These are phyloP conservation scores for Drosophila busckii DNA, from an alignment of 1,140 invertebrate species.

Conservation along the genomic window DNA sequence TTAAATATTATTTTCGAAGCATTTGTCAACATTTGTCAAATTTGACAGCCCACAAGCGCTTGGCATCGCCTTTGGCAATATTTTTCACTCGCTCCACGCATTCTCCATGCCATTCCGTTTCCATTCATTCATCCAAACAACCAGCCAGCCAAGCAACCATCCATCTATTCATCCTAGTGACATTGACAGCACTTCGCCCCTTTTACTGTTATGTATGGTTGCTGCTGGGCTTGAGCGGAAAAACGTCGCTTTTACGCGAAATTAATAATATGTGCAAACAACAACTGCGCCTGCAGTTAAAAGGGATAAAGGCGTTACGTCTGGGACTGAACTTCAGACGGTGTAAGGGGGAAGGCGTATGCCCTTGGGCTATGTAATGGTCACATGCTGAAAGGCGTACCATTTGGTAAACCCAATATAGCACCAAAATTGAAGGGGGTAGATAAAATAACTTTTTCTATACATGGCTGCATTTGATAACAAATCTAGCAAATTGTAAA, in stretches of 20 bases:
- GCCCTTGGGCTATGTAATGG: too few species aligned
- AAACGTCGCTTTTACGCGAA: constrained; percentile 55
- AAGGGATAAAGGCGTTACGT: too few species aligned
- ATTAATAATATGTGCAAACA: constrained; percentile 72
- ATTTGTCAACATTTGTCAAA: constrained; percentile 78
- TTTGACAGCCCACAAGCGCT: constrained; percentile 64
- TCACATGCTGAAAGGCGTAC: too few species aligned
- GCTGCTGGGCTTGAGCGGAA: constrained; percentile 12
- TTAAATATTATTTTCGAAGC: constrained; percentile 63
- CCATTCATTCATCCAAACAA: constrained; percentile 17
- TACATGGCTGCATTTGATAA: too few species aligned
- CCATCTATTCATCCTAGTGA: constrained; percentile 35
- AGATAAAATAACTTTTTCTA: too few species aligned
- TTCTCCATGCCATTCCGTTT: constrained; percentile 1
- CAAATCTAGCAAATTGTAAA: too few species aligned
- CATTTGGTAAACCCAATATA: too few species aligned
- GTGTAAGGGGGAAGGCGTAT: too few species aligned
- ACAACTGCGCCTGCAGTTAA: constrained; percentile 62
- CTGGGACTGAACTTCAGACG: too few species aligned
- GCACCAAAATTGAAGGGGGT: too few species aligned
- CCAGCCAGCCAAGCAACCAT: constrained; percentile 25
- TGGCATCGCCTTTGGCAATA: constrained; percentile 44
- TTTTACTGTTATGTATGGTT: constrained; percentile 16
- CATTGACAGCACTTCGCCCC: constrained; percentile 51
- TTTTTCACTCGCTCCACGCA: constrained; percentile 16